Base-by-base conservation (phyloP, 2,888 invertebrate species). In the Ophion slaviceki region DNA sequence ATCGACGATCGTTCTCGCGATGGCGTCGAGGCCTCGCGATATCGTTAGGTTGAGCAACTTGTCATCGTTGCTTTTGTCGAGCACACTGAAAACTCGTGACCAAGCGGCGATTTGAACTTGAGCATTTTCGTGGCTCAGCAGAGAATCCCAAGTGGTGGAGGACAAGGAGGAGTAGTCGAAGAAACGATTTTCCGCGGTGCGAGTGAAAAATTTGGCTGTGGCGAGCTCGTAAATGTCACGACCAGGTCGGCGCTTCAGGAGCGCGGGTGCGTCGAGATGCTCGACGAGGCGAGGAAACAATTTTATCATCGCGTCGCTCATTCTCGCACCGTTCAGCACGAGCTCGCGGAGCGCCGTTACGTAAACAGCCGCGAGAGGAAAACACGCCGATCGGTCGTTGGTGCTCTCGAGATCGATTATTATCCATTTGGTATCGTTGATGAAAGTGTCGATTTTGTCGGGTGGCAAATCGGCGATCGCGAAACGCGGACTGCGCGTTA, bases 401-500 rank as follows among this genome's bases (percentile, higher is more conserved):
- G 53, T 71, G 47, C 45, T 88, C 83, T 92, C 91, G 36, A 93
- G 88, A 87, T 90, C 89, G 74, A 84, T 40, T 4, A 93, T 87
- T 70, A 92, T 90, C 89, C 89, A 89, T 57, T 77, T 76, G 0
- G 91, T 88, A 20, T 67, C 71, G 24, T 78, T 70, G 10, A 92
- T 78, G 80, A 92, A 92, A 40, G 66, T 10, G 5, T 80, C 40
- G 71, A 92, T 80, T 24, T 89, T 83, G 40, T 86, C 45, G 28
- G 53, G 28, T 7, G 87, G 53, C 20, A 88, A 75, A 71, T 90
- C 74, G 11, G 75, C 57, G 20, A 84, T 85, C 66, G 47, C 4
- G n/a, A 90, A 90, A 59, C 87, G 83, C 45, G 88, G 86, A 68
- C 87, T 89, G 59, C 92, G 94, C 5, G 95, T 86, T 6, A 95